A percentile compares a stretch with the other conserved stretches of the same genome.
phyloP scores from a whole-genome alignment of 2,888 invertebrate genomes.

The Oxyscelio sp. region DNA sequence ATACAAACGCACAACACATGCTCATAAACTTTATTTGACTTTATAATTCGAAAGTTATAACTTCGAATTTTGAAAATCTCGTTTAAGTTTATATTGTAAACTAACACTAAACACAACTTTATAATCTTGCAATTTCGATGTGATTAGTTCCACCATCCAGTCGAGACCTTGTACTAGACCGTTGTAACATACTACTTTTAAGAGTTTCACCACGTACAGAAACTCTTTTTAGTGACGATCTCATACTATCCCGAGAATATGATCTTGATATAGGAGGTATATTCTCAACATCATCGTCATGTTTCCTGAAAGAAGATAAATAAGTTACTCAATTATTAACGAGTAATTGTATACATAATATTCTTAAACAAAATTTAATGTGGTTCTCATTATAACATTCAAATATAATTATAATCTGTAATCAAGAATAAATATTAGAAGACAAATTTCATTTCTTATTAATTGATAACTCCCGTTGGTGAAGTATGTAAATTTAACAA shows the following conservation, averaged over 20 bases:
- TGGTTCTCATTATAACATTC: no score
- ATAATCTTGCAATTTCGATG: slow-evolving; percentile 82
- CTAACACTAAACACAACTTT: slow-evolving; percentile 40
- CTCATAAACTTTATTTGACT: slow-evolving; percentile 28
- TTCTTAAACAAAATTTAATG: no score
- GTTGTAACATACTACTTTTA: slow-evolving; percentile 90
- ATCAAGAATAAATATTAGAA: no score
- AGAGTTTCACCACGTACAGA: slow-evolving; percentile 91
- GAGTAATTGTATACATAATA: no score
- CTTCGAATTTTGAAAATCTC: not conserved
- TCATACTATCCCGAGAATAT: slow-evolving; percentile 86
- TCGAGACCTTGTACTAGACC: slow-evolving; percentile 89
- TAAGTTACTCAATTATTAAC: no score
- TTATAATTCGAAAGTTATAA: slow-evolving; percentile 22
- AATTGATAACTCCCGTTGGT: no score
- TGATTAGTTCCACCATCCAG: slow-evolving; percentile 76
- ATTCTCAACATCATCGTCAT: slow-evolving; percentile 84
- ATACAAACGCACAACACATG: slow-evolving; percentile 35
- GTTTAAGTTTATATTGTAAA: slow-evolving; percentile 14
- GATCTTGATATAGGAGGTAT: slow-evolving; percentile 82
- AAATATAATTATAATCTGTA: no score
- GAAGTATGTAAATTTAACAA: no score
- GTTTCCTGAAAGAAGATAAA: slow-evolving; percentile 86
- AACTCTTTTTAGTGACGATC: slow-evolving; percentile 89
- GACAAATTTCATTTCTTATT: no score